Evolutionary conservation across 2,797 vertebrate species (phyloP).

Genomic region (Protosalanx chinensis): DNA sequence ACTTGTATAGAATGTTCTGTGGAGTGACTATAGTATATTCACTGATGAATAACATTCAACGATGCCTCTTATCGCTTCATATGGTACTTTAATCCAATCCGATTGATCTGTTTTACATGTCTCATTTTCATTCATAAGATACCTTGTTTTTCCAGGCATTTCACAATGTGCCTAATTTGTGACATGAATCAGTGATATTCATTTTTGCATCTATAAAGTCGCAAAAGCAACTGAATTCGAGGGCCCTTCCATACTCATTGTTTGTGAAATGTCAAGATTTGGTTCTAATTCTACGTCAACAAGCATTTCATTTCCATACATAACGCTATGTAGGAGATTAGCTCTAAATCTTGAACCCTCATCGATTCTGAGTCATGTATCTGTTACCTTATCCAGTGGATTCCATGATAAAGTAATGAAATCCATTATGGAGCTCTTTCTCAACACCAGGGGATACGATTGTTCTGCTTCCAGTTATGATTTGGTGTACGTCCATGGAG

Average conservation of each 20-base stretch:
- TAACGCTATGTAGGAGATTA: slow-evolving; percentile 42
- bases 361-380: too few relatives aligned
- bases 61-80: slow-evolving; percentile 43
- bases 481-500: slow-evolving; percentile 25
- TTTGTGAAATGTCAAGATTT: slow-evolving; percentile 26
- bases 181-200: slow-evolving; percentile 27
- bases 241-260: slow-evolving; percentile 30
- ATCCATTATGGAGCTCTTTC: slow-evolving; percentile 69
- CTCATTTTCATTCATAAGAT: slow-evolving; percentile 26
- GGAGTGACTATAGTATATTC: slow-evolving; percentile 41
- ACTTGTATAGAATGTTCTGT: background rate
- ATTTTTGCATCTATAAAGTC: slow-evolving; percentile 33
- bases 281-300: slow-evolving; percentile 31
- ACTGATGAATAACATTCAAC: slow-evolving; percentile 76
- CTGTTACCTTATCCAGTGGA: slow-evolving; percentile 34
- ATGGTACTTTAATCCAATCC: background rate
- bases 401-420: slow-evolving; percentile 75
- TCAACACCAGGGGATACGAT: slow-evolving; percentile 39
- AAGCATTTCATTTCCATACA: slow-evolving; percentile 50
- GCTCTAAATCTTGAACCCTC: slow-evolving; percentile 47
- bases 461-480: slow-evolving; percentile 42
- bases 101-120: slow-evolving; percentile 42
- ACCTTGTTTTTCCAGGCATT: slow-evolving; percentile 41
- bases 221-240: slow-evolving; percentile 61
- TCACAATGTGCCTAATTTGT: slow-evolving; percentile 31